phyloP scores from a whole-genome alignment of 1,140 invertebrate species.

The Episyrphus balteatus region DNA sequence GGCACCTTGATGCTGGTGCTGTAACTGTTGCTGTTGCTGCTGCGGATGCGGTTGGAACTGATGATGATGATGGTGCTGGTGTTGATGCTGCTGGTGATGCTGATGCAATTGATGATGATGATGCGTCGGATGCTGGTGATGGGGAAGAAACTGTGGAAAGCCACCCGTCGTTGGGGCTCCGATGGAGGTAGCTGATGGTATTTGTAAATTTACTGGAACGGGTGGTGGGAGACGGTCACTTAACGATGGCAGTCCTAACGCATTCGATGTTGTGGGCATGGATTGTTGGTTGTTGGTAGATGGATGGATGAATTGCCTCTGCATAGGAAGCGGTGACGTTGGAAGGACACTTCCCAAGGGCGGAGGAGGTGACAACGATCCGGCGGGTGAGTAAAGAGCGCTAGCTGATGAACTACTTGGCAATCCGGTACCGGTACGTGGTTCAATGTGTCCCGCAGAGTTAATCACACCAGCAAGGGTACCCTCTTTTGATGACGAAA shows the following conservation, averaged over 20 bases:
- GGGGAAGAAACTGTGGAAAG: slow-evolving; percentile 1
- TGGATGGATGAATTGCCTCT: slow-evolving; percentile 14
- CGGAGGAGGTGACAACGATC: slow-evolving; percentile 7
- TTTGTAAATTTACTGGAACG: not conserved
- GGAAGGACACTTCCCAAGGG: slow-evolving; percentile 11
- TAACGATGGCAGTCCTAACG: not conserved
- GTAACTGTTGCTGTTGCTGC: slow-evolving; percentile 19
- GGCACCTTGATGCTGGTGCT: slow-evolving; percentile 13
- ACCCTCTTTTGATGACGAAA: slow-evolving; percentile 19
- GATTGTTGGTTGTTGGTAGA: not conserved
- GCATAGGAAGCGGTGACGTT: slow-evolving; percentile 36
- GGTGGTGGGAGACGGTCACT: not conserved
- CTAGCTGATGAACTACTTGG: slow-evolving; percentile 32
- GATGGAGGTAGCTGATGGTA: no score
- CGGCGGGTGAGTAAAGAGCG: slow-evolving; percentile 22
- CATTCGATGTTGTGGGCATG: not conserved
- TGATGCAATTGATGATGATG: slow-evolving; percentile 5
- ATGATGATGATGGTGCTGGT: slow-evolving; percentile 8
- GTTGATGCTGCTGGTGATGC: slow-evolving; percentile 3
- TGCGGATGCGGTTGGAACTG: slow-evolving; percentile 38
- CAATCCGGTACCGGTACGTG: slow-evolving; percentile 11
- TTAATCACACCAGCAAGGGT: slow-evolving; percentile 5
- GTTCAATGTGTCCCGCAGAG: slow-evolving; percentile 1
- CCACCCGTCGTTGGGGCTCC: no score
- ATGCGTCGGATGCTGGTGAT: slow-evolving; percentile 1